Evolutionary conservation across 2,888 invertebrate species (phyloP).

Genomic region (Phrixothrix hirtus): DNA sequence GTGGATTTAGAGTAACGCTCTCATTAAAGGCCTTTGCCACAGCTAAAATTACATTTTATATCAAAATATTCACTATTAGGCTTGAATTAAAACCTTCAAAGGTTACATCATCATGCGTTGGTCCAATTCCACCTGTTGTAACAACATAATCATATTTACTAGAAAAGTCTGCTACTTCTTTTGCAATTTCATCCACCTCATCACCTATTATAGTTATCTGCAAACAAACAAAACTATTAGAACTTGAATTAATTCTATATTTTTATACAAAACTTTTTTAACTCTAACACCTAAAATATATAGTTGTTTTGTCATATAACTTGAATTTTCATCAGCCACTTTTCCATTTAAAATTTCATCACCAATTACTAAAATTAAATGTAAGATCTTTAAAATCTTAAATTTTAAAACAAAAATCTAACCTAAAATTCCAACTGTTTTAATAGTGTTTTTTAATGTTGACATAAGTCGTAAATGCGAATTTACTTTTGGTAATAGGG

Average conservation of each 20-base stretch:
- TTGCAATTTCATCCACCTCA: slow-evolving; percentile 64
- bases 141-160: slow-evolving; percentile 66
- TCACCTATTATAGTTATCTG: slow-evolving; percentile 72
- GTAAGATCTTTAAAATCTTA: slow-evolving; percentile 1
- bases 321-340: slow-evolving; percentile 70
- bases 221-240: slow-evolving; percentile 1
- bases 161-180: slow-evolving; percentile 67
- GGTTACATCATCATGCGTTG: slow-evolving; percentile 78
- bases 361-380: slow-evolving; percentile 64
- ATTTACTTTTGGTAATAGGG: too few relatives aligned
- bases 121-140: slow-evolving; percentile 77
- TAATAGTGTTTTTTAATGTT: slow-evolving; percentile 4
- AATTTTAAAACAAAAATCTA: slow-evolving; percentile 15
- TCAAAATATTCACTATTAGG: too few relatives aligned
- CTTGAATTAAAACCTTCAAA: slow-evolving; percentile 73
- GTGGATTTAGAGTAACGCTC: slow-evolving; percentile 54
- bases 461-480: background rate
- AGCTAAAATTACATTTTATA: too few relatives aligned
- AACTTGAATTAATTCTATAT: slow-evolving; percentile 7
- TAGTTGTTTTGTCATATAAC: slow-evolving; percentile 64
- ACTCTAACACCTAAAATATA: slow-evolving; percentile 68
- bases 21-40: slow-evolving; percentile 61
- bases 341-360: slow-evolving; percentile 77
- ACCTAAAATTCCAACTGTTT: slow-evolving; percentile 45
- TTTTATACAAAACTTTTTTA: slow-evolving; percentile 58